phyloP scores from a whole-genome alignment of 2,113 vertebrate genomes.

The Panurus biarmicus region DNA sequence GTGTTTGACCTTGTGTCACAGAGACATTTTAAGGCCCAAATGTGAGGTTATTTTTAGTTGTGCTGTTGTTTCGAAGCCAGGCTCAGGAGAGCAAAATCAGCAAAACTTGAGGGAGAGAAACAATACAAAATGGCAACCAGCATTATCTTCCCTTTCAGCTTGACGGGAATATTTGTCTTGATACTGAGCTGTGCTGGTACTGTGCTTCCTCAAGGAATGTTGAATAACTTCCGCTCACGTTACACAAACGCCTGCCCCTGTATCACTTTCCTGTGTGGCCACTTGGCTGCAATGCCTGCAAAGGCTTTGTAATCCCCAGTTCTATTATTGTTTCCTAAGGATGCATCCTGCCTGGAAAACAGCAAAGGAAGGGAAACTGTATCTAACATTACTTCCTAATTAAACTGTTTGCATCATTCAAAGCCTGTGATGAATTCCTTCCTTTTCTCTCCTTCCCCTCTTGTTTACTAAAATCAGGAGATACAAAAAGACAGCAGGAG shows the following conservation, averaged over 20 bases:
- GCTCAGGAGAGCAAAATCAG: not conserved
- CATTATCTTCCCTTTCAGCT: constrained; percentile 27
- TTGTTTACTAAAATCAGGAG: constrained; percentile 43
- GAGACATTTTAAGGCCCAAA: constrained; percentile 51
- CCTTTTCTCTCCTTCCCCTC: constrained; percentile 40
- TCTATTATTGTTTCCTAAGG: constrained; percentile 61
- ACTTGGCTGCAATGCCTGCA: constrained; percentile 30
- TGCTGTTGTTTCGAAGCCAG: constrained; percentile 35
- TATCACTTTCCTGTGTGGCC: constrained; percentile 57
- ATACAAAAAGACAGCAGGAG: constrained; percentile 10
- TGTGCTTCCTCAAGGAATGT: constrained; percentile 38
- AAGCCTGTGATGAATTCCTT: constrained; percentile 48
- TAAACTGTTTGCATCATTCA: constrained; percentile 51
- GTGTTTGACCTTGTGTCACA: constrained; percentile 52
- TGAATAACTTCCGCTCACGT: constrained; percentile 49
- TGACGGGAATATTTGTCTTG: constrained; percentile 29
- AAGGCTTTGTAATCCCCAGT: constrained; percentile 20
- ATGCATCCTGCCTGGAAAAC: constrained; percentile 60
- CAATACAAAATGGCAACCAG: not conserved
- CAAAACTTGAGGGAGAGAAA: too few relatives aligned
- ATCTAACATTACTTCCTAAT: constrained; percentile 60
- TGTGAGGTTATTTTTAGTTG: constrained; percentile 53
- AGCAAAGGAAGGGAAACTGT: constrained; percentile 50
- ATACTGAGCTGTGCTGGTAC: not conserved
- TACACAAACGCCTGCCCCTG: constrained; percentile 1